Evolutionary conservation across 2,797 vertebrate genomes (phyloP), one percentile per base, ranked within the genome.

Genomic region (Gila robusta): DNA sequence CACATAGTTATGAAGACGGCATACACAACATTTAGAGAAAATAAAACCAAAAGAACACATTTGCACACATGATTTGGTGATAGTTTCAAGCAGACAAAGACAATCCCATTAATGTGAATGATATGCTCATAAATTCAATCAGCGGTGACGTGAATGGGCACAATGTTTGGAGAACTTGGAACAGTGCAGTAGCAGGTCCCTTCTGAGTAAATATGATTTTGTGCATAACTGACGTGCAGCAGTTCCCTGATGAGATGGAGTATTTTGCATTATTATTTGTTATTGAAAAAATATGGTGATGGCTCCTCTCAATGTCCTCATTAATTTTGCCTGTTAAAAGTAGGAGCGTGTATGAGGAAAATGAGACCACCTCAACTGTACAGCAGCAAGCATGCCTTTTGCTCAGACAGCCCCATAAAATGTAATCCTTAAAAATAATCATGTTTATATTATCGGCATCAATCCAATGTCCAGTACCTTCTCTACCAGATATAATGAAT

Each of bases 311-410:
- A 91, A 91, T 83, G 88, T 87, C 86, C 89, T 94, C 87, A 90
- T 92, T 92, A 91, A 92, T 92, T 90, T 86, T 88, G 66, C 91
- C 88, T 76, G 89, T 91, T 91, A 92, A 92, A 76, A 66, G 71
- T 86, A 86, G 62, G 81, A 66, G 69, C 69, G 19, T 83, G 87
- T 86, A 47, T 74, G 82, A 88, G 86, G 85, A 86, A 85, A 88
- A 83, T 83, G 67, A 62, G 89, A 89, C 89, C 84, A 90, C 90
- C 85, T 89, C 82, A 81, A 64, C 71, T 83, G 85, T 85, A 81
- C 70, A 89, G 78, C 62, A 86, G 77, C 87, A 44, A 35, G 73
- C 37, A 69, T 86, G 84, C 79, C 84, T 47, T 81, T 84, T 79
- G 70, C 67, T 90, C 89, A 90, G 83, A 86, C 86, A 21, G 83